These are phyloP conservation scores for Delichon dasypus DNA, from an alignment of 2,797 vertebrate genomes.

Conservation along the genomic window DNA sequence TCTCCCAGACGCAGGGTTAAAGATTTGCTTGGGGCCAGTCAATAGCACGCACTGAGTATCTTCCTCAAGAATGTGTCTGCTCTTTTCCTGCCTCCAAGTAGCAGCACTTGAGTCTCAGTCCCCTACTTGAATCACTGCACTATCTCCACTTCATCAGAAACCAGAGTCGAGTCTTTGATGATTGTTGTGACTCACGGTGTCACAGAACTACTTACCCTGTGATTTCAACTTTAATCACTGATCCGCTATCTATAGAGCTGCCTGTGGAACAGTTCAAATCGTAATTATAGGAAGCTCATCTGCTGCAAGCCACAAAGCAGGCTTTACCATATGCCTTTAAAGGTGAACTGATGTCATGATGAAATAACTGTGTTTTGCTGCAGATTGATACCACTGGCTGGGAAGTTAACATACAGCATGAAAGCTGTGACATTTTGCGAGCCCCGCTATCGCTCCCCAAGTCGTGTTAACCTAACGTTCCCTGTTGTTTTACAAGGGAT, in stretches of 20 bases:
- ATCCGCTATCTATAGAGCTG: slow-evolving; percentile 70
- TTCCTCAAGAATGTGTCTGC: slow-evolving; percentile 70
- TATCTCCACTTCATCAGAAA: slow-evolving; percentile 78
- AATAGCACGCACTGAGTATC: slow-evolving; percentile 71
- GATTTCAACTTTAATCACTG: slow-evolving; percentile 78
- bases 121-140: slow-evolving; percentile 73
- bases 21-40: slow-evolving; percentile 76
- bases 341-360: slow-evolving; percentile 72
- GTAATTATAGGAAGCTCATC: slow-evolving; percentile 76
- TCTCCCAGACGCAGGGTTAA: slow-evolving; percentile 68
- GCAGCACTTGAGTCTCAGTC: slow-evolving; percentile 69
- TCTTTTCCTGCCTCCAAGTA: slow-evolving; percentile 71
- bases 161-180: slow-evolving; percentile 74
- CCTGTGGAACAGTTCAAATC: slow-evolving; percentile 73
- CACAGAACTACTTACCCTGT: slow-evolving; percentile 76
- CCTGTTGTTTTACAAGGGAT: slow-evolving; percentile 56
- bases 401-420: slow-evolving; percentile 60
- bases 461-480: slow-evolving; percentile 17
- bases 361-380: slow-evolving; percentile 70
- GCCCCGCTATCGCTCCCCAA: background rate
- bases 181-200: slow-evolving; percentile 74
- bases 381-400: slow-evolving; percentile 64
- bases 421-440: slow-evolving; percentile 56
- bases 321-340: slow-evolving; percentile 75
- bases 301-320: slow-evolving; percentile 71